Conservation (phyloP, 2,113 vertebrate genomes). For the Ranitomeya imitator region DNA sequence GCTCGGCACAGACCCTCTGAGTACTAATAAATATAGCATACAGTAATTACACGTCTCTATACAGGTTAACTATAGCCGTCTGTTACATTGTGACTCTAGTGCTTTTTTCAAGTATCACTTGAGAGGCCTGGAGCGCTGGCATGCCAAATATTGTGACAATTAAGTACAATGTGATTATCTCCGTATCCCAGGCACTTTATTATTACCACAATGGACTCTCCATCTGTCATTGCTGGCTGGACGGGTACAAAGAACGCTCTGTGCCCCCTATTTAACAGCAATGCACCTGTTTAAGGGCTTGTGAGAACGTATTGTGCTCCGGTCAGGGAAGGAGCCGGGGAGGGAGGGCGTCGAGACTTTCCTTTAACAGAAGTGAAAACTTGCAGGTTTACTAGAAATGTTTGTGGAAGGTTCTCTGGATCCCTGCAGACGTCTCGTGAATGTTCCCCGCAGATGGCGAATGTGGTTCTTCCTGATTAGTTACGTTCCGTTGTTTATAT, state of each 20-base stretch:
- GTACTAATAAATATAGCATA: not conserved
- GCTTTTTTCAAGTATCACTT: not conserved
- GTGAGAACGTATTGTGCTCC: slow-evolving; percentile 45
- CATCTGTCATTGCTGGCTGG: slow-evolving; percentile 34
- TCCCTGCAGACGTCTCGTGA: slow-evolving; percentile 36
- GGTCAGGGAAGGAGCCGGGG: not conserved
- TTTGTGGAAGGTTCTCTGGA: slow-evolving; percentile 23
- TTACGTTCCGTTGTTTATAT: slow-evolving; percentile 33
- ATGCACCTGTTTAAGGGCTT: slow-evolving; percentile 44
- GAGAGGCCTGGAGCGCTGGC: not conserved
- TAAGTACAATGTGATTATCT: slow-evolving; percentile 30
- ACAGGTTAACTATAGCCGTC: not conserved
- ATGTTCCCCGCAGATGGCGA: slow-evolving; percentile 30
- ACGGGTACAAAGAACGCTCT: slow-evolving; percentile 32
- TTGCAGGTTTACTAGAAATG: slow-evolving; percentile 21
- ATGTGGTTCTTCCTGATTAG: slow-evolving; percentile 48
- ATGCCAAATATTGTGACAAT: slow-evolving; percentile 15
- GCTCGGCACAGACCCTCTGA: too few relatives aligned
- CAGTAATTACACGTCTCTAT: not conserved
- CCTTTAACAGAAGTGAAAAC: slow-evolving; percentile 29
- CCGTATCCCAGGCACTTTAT: not conserved
- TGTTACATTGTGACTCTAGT: slow-evolving; percentile 8
- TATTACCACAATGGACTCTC: slow-evolving; percentile 5
- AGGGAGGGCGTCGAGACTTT: not conserved
- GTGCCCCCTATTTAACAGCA: slow-evolving; percentile 23